Conservation (phyloP, 2,113 vertebrate species). For the Pomatorhinus ruficollis region DNA sequence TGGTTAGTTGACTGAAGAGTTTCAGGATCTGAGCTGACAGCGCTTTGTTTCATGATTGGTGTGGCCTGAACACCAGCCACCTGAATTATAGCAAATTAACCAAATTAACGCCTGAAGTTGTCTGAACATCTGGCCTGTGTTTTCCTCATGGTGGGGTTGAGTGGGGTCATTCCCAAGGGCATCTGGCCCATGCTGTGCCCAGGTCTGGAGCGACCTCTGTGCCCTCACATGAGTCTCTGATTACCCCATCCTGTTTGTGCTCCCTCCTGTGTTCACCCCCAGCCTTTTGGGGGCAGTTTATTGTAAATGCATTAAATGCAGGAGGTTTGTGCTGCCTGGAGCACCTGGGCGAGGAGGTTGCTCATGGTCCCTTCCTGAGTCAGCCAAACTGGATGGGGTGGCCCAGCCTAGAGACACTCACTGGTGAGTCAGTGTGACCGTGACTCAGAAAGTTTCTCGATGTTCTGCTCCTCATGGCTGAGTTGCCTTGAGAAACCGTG, state of each 20-base stretch:
- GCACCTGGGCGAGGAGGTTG: background rate
- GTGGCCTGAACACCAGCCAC: background rate
- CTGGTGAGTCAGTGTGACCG: background rate
- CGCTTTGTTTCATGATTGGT: background rate
- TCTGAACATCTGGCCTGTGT: background rate
- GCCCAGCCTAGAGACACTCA: background rate
- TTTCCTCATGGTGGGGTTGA: background rate
- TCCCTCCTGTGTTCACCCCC: background rate
- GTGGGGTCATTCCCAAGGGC: background rate
- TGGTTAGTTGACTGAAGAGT: background rate
- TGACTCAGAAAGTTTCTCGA: background rate
- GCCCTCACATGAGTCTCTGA: fast-evolving
- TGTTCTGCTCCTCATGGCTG: background rate
- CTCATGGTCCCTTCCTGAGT: background rate
- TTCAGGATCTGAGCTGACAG: constrained; percentile 4
- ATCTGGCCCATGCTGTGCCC: background rate
- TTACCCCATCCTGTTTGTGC: fast-evolving
- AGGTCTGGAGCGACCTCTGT: background rate
- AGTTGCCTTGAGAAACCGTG: background rate
- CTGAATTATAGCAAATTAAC: constrained; percentile 23
- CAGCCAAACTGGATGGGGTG: background rate
- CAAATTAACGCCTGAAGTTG: background rate
- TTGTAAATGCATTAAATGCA: background rate
- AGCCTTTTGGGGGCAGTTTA: background rate
- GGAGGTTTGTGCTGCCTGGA: background rate